Evolutionary conservation across 2,797 vertebrate species (phyloP).

Genomic region (Bufotes viridis): DNA sequence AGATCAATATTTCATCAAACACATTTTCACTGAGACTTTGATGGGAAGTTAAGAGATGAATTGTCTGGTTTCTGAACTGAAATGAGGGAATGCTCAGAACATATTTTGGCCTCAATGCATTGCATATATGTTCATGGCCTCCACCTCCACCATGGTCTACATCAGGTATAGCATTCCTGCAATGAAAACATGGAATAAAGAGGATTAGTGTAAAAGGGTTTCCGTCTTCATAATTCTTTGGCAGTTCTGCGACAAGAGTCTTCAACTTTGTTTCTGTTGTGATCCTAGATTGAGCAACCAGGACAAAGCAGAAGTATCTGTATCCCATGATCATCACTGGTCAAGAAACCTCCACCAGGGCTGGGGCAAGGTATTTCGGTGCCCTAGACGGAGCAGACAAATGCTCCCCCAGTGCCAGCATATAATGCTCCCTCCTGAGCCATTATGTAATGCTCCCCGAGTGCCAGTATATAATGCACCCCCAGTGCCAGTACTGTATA

Average conservation of each 20-base stretch:
- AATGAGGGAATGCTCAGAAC: background rate
- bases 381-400: too few species aligned
- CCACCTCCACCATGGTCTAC: background rate
- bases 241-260: background rate
- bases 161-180: background rate
- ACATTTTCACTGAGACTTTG: conserved; percentile 50
- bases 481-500: too few species aligned
- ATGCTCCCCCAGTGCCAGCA: too few species aligned
- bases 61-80: conserved; percentile 45
- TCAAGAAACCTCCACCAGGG: background rate
- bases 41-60: conserved; percentile 45
- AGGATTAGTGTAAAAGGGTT: background rate
- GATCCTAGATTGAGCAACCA: background rate
- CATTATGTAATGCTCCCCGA: too few species aligned
- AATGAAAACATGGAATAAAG: background rate
- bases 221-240: background rate
- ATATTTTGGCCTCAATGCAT: conserved; percentile 5
- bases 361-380: too few species aligned
- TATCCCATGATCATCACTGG: background rate
- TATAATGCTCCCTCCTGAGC: too few species aligned
- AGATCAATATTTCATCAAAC: conserved; percentile 59
- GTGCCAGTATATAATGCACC: too few species aligned
- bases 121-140: background rate
- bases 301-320: background rate
- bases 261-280: background rate